Conservation (phyloP, 2,888 invertebrate genomes). For the Archips crataeganus region DNA sequence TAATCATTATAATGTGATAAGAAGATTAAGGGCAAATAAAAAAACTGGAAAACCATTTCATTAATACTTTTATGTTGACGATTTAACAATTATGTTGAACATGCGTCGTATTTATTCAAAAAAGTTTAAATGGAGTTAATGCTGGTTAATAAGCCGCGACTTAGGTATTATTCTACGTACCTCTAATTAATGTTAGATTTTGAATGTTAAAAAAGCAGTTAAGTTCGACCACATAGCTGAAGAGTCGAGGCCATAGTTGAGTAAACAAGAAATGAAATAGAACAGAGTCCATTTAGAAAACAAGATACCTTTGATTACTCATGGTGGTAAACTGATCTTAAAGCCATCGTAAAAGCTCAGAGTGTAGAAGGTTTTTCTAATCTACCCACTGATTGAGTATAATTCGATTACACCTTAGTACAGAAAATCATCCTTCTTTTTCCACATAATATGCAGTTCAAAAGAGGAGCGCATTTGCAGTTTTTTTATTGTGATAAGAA, state of each 20-base stretch:
- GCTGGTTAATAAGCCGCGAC: neutral
- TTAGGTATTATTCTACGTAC: neutral
- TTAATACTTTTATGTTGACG: neutral
- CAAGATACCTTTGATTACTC: neutral
- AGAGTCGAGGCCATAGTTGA: neutral
- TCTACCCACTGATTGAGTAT: slow-evolving; percentile 36
- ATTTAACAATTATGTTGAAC: neutral
- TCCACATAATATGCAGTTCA: neutral
- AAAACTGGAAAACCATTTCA: neutral
- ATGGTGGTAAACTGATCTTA: slow-evolving; percentile 18
- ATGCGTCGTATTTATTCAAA: neutral
- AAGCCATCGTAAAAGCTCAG: slow-evolving; percentile 24
- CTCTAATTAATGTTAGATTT: neutral
- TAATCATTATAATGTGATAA: neutral
- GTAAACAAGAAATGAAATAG: neutral
- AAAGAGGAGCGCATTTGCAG: neutral
- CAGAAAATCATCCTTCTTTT: slow-evolving; percentile 8
- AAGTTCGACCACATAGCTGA: neutral
- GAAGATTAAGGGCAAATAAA: neutral
- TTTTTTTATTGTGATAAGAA: neutral
- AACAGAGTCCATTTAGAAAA: slow-evolving; percentile 19
- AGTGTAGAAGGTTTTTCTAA: slow-evolving; percentile 34
- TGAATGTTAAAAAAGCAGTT: slow-evolving; percentile 5
- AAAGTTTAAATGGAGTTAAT: slow-evolving; percentile 7
- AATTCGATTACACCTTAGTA: slow-evolving; percentile 21